phyloP scores from a whole-genome alignment of 2,113 vertebrate species.

The Brachirus orientalis region DNA sequence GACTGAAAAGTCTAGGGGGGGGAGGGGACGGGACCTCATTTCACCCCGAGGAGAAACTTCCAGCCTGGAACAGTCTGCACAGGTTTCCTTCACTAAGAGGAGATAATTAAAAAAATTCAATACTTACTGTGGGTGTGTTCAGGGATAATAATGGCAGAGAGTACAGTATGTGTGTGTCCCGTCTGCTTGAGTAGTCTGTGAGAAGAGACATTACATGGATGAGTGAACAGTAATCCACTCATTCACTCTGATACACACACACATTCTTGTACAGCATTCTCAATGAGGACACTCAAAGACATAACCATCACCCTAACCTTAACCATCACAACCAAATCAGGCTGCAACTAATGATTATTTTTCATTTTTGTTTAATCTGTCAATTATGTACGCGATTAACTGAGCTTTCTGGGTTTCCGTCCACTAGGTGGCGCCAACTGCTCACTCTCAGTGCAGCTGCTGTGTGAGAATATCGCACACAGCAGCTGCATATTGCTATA shows the following conservation, averaged over 20 bases:
- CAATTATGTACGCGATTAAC: no score
- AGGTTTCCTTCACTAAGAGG: background rate
- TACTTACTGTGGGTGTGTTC: background rate
- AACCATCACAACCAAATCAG: no score
- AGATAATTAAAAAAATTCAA: background rate
- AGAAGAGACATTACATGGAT: conserved; percentile 32
- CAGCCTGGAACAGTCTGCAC: background rate
- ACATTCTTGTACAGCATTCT: conserved; percentile 2
- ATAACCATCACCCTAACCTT: no score
- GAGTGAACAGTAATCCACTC: conserved; percentile 42
- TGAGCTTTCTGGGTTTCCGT: no score
- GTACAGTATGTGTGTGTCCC: conserved; percentile 4
- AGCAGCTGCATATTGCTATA: no score
- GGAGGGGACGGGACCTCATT: background rate
- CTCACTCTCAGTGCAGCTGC: no score
- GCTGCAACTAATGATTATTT: no score
- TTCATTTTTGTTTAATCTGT: no score
- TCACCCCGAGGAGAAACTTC: background rate
- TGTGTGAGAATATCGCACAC: no score
- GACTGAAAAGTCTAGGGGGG: no score
- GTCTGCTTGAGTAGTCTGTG: conserved; percentile 1
- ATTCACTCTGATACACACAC: conserved; percentile 3
- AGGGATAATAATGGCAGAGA: background rate
- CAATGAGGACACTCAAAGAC: no score
- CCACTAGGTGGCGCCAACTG: no score